These are phyloP conservation scores for Pocota personata DNA, from an alignment of 2,888 invertebrate genomes.

Conservation along the genomic window DNA sequence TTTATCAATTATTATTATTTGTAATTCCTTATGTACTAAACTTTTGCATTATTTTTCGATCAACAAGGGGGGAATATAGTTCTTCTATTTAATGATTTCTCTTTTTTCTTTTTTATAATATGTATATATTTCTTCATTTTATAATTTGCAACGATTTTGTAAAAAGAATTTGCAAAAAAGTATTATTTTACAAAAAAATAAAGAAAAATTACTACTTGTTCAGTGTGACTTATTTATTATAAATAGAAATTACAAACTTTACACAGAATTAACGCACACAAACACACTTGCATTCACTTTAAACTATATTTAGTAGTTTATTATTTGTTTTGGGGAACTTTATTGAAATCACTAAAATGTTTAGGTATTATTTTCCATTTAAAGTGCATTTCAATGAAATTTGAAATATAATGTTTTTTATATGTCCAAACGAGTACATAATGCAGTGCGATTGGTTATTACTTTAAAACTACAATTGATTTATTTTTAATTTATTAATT, in stretches of 20 bases:
- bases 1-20: conserved; percentile 43
- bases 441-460: conserved; percentile 49
- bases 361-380: neutral
- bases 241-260: conserved; percentile 35
- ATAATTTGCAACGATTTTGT: conserved; percentile 17
- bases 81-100: neutral
- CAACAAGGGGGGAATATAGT: conserved; percentile 45
- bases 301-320: conserved; percentile 5
- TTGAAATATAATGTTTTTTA: conserved; percentile 1
- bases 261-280: conserved; percentile 29
- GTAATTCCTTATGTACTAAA: conserved; percentile 31
- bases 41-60: conserved; percentile 18
- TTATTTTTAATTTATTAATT: neutral
- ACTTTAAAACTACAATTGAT: conserved; percentile 9
- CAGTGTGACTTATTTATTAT: conserved; percentile 30
- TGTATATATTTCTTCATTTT: conserved; percentile 7
- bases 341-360: neutral
- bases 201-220: conserved; percentile 2
- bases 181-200: conserved; percentile 17
- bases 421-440: conserved; percentile 36
- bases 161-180: conserved; percentile 36
- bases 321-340: neutral
- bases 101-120: neutral
- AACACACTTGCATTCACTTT: conserved; percentile 19
- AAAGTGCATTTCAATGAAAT: conserved; percentile 41